Evolutionary conservation across 2,888 invertebrate species (phyloP).

Genomic region (Ernsta delagoae): DNA sequence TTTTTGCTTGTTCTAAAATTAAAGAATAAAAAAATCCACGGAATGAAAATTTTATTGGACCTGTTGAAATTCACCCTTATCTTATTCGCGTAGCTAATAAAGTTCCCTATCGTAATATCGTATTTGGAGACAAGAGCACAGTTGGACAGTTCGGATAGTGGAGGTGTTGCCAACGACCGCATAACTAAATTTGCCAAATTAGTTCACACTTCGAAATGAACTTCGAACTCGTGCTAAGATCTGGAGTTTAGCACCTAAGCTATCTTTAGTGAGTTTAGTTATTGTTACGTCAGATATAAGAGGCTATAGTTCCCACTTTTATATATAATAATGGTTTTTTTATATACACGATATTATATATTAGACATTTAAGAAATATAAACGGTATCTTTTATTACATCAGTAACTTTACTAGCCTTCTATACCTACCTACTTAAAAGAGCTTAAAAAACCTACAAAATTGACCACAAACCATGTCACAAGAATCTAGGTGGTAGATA

Average conservation of each 20-base stretch:
- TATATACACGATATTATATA: too few relatives aligned
- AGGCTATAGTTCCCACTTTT: neutral
- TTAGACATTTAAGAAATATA: too few relatives aligned
- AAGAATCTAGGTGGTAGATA: neutral
- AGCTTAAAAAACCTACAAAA: too few relatives aligned
- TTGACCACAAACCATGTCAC: too few relatives aligned
- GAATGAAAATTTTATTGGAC: too few relatives aligned
- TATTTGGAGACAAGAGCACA: neutral
- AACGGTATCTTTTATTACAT: too few relatives aligned
- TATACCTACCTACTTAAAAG: too few relatives aligned
- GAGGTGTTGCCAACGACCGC: neutral
- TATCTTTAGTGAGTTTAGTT: neutral
- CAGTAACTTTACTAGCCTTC: too few relatives aligned
- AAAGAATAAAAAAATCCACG: too few relatives aligned
- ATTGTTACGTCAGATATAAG: neutral
- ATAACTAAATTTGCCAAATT: slow-evolving; percentile 8
- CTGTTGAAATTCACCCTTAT: too few relatives aligned
- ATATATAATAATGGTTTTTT: too few relatives aligned
- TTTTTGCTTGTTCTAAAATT: too few relatives aligned
- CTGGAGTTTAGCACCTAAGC: neutral
- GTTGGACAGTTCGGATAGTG: neutral
- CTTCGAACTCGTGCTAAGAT: slow-evolving; percentile 1
- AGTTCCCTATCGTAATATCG: neutral
- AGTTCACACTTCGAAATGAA: neutral
- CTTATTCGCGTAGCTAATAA: neutral